phyloP scores from a whole-genome alignment of 1,140 invertebrate species.

The Drosophila melanica region DNA sequence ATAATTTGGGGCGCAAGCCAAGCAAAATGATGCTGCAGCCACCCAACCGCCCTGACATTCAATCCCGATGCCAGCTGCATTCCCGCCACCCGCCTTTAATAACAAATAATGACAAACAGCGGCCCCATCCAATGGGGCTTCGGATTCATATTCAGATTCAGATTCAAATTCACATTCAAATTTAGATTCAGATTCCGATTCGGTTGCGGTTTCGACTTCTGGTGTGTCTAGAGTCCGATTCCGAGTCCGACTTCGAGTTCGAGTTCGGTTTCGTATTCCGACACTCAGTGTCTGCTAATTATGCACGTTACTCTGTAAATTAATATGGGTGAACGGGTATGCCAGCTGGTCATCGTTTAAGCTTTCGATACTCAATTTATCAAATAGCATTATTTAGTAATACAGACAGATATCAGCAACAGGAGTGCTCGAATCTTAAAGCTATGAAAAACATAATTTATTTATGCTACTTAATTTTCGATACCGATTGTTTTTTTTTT shows the following conservation, averaged over 20 bases:
- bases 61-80: no score
- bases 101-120: conserved; percentile 14
- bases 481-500: no score
- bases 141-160: neutral
- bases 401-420: no score
- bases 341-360: no score
- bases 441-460: no score
- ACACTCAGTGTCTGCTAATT: conserved; percentile 40
- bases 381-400: no score
- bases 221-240: neutral
- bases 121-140: neutral
- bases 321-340: neutral
- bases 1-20: conserved; percentile 66
- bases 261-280: neutral
- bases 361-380: no score
- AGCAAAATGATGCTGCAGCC: conserved; percentile 16
- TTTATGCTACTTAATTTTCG: no score
- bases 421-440: no score
- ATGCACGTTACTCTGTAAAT: conserved; percentile 40
- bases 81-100: neutral
- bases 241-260: conserved; percentile 1
- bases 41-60: neutral
- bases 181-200: neutral
- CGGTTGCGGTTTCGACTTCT: neutral
- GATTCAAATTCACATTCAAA: neutral